Evolutionary conservation across 1,140 invertebrate species (phyloP), one percentile per base, ranked within the genome.

Genomic region (Bombus balteatus): DNA sequence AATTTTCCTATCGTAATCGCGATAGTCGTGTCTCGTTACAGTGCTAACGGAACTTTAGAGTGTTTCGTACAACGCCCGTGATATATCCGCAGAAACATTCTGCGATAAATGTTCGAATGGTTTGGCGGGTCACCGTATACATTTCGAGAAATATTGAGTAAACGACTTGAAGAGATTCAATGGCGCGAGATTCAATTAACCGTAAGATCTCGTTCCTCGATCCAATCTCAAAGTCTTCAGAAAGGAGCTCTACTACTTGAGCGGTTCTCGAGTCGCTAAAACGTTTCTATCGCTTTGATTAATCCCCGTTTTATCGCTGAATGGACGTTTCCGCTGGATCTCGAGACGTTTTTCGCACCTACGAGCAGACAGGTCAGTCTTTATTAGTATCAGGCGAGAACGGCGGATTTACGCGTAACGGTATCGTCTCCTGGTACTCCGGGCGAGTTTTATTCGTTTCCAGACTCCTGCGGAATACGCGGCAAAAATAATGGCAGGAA

Each of bases 401-500:
- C 25, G 18, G 12, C 12, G 65, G 57, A 75, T 76, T 84, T 77
- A 15, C 62, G 76, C 32, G 28, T 77, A 79, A 72, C 83, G 83
- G 76, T 85, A 43, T 62, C 39, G 53, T 80, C 59, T 72, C 75
- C 47, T 71, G 75, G 32, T 57, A 70, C 12, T 18, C 28, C 9
- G 37, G 9, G 39, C 41, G 22, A 22, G 43, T 77, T 70, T 57
- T 57, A 78, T 68, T 68, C 34, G 34, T 37, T 77, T 43, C n/a
- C 43, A 53, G 59, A 34, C 32, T 37, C 71, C 15, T 59, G n/a
- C 39, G 53, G 83, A 79, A 84, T 79, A 53, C 83, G 66, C 18
- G 75, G 75, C 68, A 84, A 84, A 84, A 85, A 62, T 83, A 80
- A 80, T 65, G 83, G 41, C 83, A 72, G 83, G 77, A 80, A 85